phyloP scores from a whole-genome alignment of 2,113 vertebrate genomes.

The Eulemur rufifrons region DNA sequence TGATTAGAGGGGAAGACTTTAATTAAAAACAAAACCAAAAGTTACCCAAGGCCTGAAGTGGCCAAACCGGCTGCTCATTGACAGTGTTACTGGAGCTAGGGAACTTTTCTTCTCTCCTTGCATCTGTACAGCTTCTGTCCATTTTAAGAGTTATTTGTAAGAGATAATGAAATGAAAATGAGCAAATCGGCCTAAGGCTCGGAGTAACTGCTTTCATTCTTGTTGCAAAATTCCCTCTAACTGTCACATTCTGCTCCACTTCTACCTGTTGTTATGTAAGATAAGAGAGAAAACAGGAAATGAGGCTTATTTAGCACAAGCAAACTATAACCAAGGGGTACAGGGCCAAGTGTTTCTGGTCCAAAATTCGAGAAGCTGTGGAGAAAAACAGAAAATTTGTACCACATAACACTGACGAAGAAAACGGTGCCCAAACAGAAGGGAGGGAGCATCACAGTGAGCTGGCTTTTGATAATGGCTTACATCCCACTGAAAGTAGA shows the following conservation, averaged over 20 bases:
- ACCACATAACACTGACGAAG: not conserved
- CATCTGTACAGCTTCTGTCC: not conserved
- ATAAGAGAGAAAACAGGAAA: constrained; percentile 64
- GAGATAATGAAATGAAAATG: not conserved
- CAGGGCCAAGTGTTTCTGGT: not conserved
- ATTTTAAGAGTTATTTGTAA: not conserved
- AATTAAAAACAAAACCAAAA: not conserved
- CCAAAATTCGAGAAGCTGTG: not conserved
- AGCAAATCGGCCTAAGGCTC: not conserved
- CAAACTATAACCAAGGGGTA: not conserved
- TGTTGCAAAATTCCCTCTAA: constrained; percentile 29
- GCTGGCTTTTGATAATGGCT: not conserved
- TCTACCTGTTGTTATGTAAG: not conserved
- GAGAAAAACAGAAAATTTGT: not conserved
- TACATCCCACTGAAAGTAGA: not conserved
- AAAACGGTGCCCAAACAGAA: not conserved
- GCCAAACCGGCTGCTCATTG: not conserved
- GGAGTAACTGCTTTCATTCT: not conserved
- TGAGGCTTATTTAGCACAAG: not conserved
- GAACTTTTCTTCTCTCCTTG: not conserved
- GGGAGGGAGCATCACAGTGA: not conserved
- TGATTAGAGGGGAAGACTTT: not conserved
- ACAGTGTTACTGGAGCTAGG: not conserved
- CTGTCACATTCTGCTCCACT: constrained; percentile 2
- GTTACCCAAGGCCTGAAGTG: not conserved